A percentile compares a stretch with the other conserved stretches of the same genome.
Evolutionary conservation across 2,113 vertebrate genomes (phyloP).

Genomic region (Cricetomys ansorgei): DNA sequence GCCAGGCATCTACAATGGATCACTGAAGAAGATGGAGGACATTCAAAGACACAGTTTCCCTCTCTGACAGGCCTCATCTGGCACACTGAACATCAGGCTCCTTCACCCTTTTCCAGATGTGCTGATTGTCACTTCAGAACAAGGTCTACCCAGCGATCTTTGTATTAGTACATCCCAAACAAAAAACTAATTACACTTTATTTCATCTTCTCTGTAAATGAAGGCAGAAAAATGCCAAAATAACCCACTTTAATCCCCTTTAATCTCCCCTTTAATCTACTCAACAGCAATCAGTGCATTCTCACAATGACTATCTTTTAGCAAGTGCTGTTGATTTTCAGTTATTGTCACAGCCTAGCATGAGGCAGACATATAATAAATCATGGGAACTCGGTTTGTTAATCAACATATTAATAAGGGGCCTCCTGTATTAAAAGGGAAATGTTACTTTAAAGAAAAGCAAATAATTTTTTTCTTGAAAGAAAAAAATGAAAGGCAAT

Average conservation of each 20-base stretch:
- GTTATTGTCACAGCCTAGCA: neutral
- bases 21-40: neutral
- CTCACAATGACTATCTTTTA: neutral
- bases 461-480: constrained; percentile 24
- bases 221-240: constrained; percentile 1
- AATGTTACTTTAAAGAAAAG: neutral
- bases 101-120: neutral
- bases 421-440: neutral
- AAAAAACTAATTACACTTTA: constrained; percentile 41
- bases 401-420: neutral
- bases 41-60: neutral
- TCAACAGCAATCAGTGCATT: neutral
- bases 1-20: neutral
- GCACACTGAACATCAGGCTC: neutral
- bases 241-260: constrained; percentile 47
- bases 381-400: neutral
- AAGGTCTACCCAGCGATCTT: neutral
- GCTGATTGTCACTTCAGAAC: constrained; percentile 1
- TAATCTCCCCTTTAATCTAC: neutral
- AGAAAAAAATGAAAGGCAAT: neutral
- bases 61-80: neutral
- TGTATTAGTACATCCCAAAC: neutral
- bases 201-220: neutral
- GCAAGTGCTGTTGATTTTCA: neutral
- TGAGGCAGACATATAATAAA: neutral